These are phyloP conservation scores for Molanna angustata DNA, from an alignment of 2,888 invertebrate species.

Conservation along the genomic window DNA sequence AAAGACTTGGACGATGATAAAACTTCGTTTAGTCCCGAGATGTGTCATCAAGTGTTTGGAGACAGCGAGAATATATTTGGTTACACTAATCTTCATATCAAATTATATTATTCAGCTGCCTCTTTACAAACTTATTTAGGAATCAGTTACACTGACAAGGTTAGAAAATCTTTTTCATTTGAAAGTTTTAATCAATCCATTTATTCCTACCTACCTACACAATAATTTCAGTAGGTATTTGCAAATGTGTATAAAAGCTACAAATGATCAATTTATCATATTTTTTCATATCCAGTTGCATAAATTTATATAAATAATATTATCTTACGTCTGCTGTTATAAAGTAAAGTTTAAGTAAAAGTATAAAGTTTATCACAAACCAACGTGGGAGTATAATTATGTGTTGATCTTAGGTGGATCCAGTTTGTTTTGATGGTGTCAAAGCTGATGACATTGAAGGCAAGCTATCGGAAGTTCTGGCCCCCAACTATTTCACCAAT, in stretches of 20 bases:
- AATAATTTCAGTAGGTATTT: no score
- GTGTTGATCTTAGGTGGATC: conserved; percentile 47
- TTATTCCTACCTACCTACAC: no score
- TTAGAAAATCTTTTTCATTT: no score
- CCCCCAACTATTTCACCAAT: conserved; percentile 68
- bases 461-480: conserved; percentile 65
- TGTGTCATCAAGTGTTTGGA: conserved; percentile 93
- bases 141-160: conserved; percentile 68
- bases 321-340: no score
- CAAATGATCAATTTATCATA: no score
- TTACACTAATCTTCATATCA: conserved; percentile 77
- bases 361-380: no score
- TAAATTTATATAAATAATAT: no score
- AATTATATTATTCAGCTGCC: conserved; percentile 78
- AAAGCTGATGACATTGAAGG: conserved; percentile 75
- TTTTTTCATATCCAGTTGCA: no score
- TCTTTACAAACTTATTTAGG: conserved; percentile 78
- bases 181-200: no score
- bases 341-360: no score
- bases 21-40: conserved; percentile 70
- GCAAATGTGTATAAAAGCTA: no score
- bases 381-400: no score
- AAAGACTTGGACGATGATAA: conserved; percentile 66
- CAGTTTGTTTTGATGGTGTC: conserved; percentile 55
- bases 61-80: conserved; percentile 93